Evolutionary conservation across 2,113 vertebrate species (phyloP), one percentile per base, ranked within the genome.

Genomic region (Scatophagus argus): DNA sequence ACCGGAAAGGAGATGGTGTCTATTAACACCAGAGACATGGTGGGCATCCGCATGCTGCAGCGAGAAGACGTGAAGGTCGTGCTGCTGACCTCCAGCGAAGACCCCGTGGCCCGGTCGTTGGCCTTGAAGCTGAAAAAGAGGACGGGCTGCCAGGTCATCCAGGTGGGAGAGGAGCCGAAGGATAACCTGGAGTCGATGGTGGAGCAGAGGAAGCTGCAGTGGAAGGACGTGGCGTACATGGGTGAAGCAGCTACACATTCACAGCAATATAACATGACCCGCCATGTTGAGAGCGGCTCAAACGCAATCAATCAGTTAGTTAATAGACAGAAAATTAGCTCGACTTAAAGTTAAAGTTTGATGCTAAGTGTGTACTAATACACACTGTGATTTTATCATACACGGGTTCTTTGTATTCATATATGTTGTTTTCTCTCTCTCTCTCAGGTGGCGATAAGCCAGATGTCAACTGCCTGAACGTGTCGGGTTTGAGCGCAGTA

Each of bases 151-250:
- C 2, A 82, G 51, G 87, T 95, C 13, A 51, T 92, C 66, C 54
- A 86, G 54, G 88, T 68, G 1, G 89, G 92, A 12, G 73, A 85
- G 1, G 88, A 96, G 75, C 96, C 95, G 19, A 86, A 95, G 14
- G 39, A 86, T 0, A 61, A 93, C 1, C 68, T 98, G 51, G 81
- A 94, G 16, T 49, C 74, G 1, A 87, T 95, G 77, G 84, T 95
- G 74, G 81, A 93, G 65, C 17, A 94, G 61, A 93, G 87, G 83
- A 61, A 81, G 1, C 87, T 99, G 61, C 85, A 74, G 49, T 98
- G 97, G 98, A 96, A 96, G 31, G 94, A 98, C 58, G 94, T 98
- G 6, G 97, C 97, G 0, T 98, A 95, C 60, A 93, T 99, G 81
- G 97, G 98, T 99, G 44, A 89, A 92, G 10, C 13, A 25, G 21